These are phyloP conservation scores for Zootermopsis nevadensis DNA, from an alignment of 2,888 invertebrate genomes.

Conservation along the genomic window DNA sequence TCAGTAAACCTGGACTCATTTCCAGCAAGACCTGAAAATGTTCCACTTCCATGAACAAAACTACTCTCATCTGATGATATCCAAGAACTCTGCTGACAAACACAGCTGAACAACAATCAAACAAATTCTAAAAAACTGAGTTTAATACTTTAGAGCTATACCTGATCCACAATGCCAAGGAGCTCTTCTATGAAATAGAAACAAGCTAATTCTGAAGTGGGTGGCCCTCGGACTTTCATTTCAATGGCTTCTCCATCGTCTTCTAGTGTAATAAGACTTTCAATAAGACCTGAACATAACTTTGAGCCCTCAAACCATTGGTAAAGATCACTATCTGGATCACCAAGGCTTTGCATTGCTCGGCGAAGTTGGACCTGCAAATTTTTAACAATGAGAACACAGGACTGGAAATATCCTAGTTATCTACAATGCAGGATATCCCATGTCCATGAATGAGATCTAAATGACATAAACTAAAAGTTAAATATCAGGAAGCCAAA, in stretches of 20 bases:
- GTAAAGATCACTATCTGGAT: constrained; percentile 70
- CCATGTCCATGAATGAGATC: not conserved
- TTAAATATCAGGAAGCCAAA: not conserved
- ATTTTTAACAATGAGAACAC: not conserved
- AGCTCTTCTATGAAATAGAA: constrained; percentile 79
- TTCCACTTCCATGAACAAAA: not conserved
- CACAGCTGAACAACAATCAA: not conserved
- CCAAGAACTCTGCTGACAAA: not conserved
- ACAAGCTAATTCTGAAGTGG: constrained; percentile 67
- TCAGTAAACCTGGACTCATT: constrained; percentile 74
- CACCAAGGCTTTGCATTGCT: constrained; percentile 67
- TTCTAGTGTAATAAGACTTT: constrained; percentile 74
- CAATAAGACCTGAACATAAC: constrained; percentile 74
- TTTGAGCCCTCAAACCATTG: constrained; percentile 81
- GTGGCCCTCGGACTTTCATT: constrained; percentile 75
- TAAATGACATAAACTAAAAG: not conserved
- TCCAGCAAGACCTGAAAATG: constrained; percentile 69
- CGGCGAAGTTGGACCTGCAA: constrained; percentile 69
- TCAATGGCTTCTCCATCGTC: constrained; percentile 70
- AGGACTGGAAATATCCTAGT: too few relatives aligned
- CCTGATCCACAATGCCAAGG: constrained; percentile 71
- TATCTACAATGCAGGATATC: not conserved
- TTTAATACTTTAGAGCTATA: constrained; percentile 55
- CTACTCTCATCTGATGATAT: not conserved
- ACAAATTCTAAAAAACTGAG: not conserved